A percentile compares a stretch with the other conserved stretches of the same genome.
Evolutionary conservation across 2,113 vertebrate genomes (phyloP).

Genomic region (Gymnogyps californianus): DNA sequence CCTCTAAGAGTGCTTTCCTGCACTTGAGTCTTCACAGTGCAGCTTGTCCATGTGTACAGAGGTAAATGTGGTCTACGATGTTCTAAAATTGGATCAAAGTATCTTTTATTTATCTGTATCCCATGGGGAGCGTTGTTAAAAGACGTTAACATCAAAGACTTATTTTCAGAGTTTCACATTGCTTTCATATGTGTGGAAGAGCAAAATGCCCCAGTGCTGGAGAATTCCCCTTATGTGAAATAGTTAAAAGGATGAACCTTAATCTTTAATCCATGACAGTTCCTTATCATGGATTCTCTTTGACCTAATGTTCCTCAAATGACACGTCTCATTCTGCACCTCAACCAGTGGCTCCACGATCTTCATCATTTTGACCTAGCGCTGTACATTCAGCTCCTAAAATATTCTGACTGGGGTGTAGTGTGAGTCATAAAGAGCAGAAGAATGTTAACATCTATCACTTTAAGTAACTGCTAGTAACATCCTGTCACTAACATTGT

Average conservation of each 20-base stretch:
- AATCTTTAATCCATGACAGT: neutral
- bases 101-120: neutral
- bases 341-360: neutral
- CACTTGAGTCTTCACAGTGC: neutral
- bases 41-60: neutral
- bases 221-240: neutral
- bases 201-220: neutral
- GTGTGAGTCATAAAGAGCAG: constrained; percentile 17
- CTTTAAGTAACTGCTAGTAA: constrained; percentile 13
- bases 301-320: neutral
- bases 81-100: neutral
- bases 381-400: neutral
- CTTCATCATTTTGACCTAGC: neutral
- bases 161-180: neutral
- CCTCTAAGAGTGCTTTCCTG: neutral
- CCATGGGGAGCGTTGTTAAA: neutral
- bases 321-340: neutral
- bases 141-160: neutral
- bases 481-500: neutral
- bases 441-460: constrained; percentile 20
- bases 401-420: neutral
- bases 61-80: accelerated
- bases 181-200: neutral
- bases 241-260: neutral
- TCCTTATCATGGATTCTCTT: neutral